A percentile compares a stretch with the other conserved stretches of the same genome.
Conservation (phyloP, 2,888 invertebrate genomes). For the Calameuta filiformis region DNA sequence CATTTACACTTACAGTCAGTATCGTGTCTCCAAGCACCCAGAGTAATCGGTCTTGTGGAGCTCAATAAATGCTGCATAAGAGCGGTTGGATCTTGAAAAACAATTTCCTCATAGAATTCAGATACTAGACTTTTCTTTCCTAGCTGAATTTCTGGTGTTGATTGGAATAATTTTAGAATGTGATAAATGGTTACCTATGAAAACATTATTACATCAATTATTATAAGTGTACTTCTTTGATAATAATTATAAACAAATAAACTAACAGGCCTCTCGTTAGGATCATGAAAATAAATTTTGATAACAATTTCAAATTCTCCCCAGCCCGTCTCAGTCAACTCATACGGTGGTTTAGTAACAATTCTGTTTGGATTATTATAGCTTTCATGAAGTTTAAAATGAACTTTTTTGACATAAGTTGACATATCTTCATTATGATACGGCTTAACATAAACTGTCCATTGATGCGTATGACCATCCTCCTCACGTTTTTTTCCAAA, state of each 20-base stretch:
- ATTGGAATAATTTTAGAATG: constrained; percentile 93
- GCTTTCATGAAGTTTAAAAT: constrained; percentile 98
- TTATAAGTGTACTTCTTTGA: neutral
- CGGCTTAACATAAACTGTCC: constrained; percentile 97
- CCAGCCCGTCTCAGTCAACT: constrained; percentile 98
- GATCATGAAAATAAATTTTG: constrained; percentile 96
- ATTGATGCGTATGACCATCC: constrained; percentile 98
- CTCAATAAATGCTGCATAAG: constrained; percentile 90
- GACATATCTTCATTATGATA: constrained; percentile 95
- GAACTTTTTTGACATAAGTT: constrained; percentile 92
- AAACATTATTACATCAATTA: constrained; percentile 24
- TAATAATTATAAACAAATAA: neutral
- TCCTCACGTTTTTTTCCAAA: constrained; percentile 97
- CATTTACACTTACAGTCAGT: constrained; percentile 80
- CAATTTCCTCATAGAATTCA: constrained; percentile 96
- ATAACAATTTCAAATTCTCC: constrained; percentile 99
- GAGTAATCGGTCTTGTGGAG: constrained; percentile 79
- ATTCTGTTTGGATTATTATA: constrained; percentile 95
- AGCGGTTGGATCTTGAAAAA: constrained; percentile 91
- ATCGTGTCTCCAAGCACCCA: constrained; percentile 84
- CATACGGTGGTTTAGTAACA: constrained; percentile 94
- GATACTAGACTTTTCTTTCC: constrained; percentile 83
- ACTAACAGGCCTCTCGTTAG: constrained; percentile 91
- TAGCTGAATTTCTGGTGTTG: constrained; percentile 67
- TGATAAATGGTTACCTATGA: constrained; percentile 93